Evolutionary conservation across 2,888 invertebrate species (phyloP).

Genomic region (Heteromurus nitidus): DNA sequence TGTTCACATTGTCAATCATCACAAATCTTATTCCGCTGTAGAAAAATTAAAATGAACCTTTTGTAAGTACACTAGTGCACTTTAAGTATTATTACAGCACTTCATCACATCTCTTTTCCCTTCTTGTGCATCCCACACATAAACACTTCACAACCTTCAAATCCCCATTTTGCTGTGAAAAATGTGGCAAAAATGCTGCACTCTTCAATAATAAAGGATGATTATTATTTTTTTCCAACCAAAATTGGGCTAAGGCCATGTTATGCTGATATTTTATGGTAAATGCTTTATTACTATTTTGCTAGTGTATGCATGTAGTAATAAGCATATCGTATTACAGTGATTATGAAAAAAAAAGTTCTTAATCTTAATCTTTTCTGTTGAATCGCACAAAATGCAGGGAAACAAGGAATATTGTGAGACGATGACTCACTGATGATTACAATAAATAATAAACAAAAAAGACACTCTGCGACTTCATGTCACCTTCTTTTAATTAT

Average conservation of each 20-base stretch:
- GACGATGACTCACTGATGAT: not conserved
- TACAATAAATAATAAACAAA: not conserved
- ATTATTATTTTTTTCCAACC: constrained; percentile 46
- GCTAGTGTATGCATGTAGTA: not conserved
- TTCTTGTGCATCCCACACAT: not conserved
- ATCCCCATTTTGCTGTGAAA: constrained; percentile 36
- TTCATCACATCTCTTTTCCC: not conserved
- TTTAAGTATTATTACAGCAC: not conserved
- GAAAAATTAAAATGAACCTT: not conserved
- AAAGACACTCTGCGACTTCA: not conserved
- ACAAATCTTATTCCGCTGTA: not conserved
- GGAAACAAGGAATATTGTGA: too few species aligned
- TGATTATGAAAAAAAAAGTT: not conserved
- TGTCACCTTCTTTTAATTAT: not conserved
- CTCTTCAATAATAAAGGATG: not conserved
- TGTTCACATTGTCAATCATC: not conserved
- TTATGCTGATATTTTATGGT: constrained; percentile 11
- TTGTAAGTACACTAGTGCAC: not conserved
- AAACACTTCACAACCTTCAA: constrained; percentile 31
- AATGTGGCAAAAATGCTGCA: constrained; percentile 42
- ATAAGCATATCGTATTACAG: not conserved
- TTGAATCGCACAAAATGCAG: too few species aligned
- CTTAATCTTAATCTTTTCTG: too few species aligned
- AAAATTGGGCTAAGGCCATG: constrained; percentile 65
- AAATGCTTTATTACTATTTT: not conserved